Evolutionary conservation across 2,888 invertebrate genomes (phyloP), one percentile per base, ranked within the genome.

Genomic region (Acronicta aceris): DNA sequence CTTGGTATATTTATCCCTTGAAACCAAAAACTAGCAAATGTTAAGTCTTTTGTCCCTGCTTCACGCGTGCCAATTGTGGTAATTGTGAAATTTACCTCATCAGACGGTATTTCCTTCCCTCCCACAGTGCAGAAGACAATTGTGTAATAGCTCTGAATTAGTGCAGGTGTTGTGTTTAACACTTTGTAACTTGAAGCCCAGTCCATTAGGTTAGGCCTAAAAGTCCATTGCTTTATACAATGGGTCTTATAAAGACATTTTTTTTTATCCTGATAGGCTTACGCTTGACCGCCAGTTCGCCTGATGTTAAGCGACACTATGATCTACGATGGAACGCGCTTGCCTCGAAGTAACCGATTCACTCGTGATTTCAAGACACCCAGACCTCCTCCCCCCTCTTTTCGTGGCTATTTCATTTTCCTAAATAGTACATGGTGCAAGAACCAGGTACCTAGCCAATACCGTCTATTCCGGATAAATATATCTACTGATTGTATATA

Each of bases 41-140:
- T 56, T 15, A 12, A 47, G 8, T 43, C 50, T 50, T 59, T 68
- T 67, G 67, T 57, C 38, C 17, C 48, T 21, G 53, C 55, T 71
- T 77, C 66, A 65, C 76, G 71, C 73, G 61, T 40, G 74, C 59
- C 82, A 81, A 76, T 81, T 82, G 69, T 78, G n/a, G 68, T 71
- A 78, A 79, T 78, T 86, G 85, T 76, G 80, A 79, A 86, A 81
- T 91, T 91, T 90, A 90, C 89, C 82, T 89, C 88, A 91, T 90
- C 87, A 89, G 86, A 86, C 86, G 72, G 82, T 87, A 85, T 90
- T 85, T 92, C 91, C 91, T 89, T 74, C 63, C 81, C 82, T 82
- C 90, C 91, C 86, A 91, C 90, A 74, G 62, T 58, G 60, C 66
- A 40, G 40, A 12, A 12, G 27, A 41, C 45, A 60, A 74, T 71